Percentiles rank a stretch among this genome's conserved stretches.
Conservation (phyloP, 37 sponge, comb jelly and placozoan species). For the Agelas oroides region DNA sequence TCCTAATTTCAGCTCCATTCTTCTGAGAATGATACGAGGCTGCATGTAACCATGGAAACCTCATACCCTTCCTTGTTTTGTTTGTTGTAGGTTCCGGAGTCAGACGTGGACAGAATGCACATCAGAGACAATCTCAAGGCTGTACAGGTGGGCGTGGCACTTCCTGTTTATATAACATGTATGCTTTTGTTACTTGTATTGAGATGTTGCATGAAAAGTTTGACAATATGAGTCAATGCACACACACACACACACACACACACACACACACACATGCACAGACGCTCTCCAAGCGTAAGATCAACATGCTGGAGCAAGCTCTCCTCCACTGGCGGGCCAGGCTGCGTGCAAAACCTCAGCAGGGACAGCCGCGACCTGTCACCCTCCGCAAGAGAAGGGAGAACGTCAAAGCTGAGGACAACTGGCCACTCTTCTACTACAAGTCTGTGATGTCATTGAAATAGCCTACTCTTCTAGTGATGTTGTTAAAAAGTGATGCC, state of each 20-base stretch:
- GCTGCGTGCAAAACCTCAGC: slow-evolving; percentile 76
- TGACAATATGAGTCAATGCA: too few species aligned
- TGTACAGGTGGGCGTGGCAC: slow-evolving; percentile 55
- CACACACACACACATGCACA: slow-evolving; percentile 13
- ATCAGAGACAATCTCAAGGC: slow-evolving; percentile 95
- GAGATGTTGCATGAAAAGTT: too few species aligned
- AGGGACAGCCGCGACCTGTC: slow-evolving; percentile 59
- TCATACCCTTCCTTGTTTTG: too few species aligned
- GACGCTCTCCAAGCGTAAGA: slow-evolving; percentile 52
- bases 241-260: not conserved
- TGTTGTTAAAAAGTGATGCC: too few species aligned
- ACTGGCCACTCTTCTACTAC: slow-evolving; percentile 97
- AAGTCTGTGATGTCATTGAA: slow-evolving; percentile 46
- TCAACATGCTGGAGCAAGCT: slow-evolving; percentile 79
- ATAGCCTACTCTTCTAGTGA: too few species aligned
- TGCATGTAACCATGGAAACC: too few species aligned
- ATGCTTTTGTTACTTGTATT: too few species aligned
- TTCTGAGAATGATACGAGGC: too few species aligned
- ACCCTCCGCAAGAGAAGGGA: slow-evolving; percentile 89
- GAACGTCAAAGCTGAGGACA: slow-evolving; percentile 83
- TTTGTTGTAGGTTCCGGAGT: slow-evolving; percentile 59
- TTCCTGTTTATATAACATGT: too few species aligned
- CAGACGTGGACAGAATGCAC: slow-evolving; percentile 89
- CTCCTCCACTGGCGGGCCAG: slow-evolving; percentile 95
- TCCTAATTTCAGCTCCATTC: too few species aligned